phyloP scores from a whole-genome alignment of 1,140 invertebrate genomes.

The Drosophila tropicalis region DNA sequence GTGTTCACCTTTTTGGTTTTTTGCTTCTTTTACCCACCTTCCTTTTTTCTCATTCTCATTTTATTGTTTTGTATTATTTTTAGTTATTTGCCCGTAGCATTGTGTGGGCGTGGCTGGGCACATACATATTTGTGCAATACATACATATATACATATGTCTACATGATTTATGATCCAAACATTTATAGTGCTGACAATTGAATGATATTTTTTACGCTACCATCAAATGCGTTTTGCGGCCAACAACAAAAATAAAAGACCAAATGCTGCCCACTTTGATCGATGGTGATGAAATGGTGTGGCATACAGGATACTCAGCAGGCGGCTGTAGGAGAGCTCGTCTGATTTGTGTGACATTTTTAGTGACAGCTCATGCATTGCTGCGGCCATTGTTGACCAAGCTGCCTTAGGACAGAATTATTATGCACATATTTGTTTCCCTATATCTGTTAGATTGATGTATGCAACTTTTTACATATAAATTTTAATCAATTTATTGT shows the following conservation, averaged over 20 bases:
- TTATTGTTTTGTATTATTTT: slow-evolving; percentile 75
- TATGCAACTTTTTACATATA: slow-evolving; percentile 28
- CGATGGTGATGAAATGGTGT: slow-evolving; percentile 42
- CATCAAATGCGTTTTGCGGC: slow-evolving; percentile 49
- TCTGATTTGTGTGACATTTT: slow-evolving; percentile 68
- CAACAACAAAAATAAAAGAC: slow-evolving; percentile 29
- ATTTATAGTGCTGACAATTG: slow-evolving; percentile 82
- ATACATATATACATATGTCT: slow-evolving; percentile 31
- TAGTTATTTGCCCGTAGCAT: slow-evolving; percentile 53
- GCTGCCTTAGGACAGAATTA: slow-evolving; percentile 51
- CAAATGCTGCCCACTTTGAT: slow-evolving; percentile 40
- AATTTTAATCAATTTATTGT: slow-evolving; percentile 12
- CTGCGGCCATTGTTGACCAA: slow-evolving; percentile 49
- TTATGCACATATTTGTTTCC: slow-evolving; percentile 25
- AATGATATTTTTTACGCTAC: slow-evolving; percentile 72
- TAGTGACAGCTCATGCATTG: slow-evolving; percentile 64
- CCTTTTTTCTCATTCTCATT: neutral
- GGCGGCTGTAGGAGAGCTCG: neutral
- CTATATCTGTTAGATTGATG: slow-evolving; percentile 39
- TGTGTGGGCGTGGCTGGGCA: slow-evolving; percentile 8
- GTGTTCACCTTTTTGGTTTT: slow-evolving; percentile 32
- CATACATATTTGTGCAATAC: neutral
- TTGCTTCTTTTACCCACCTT: slow-evolving; percentile 2
- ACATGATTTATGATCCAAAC: slow-evolving; percentile 80
- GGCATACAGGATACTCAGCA: neutral